Base-by-base conservation (phyloP, 2,888 invertebrate genomes). In the Oegoconia quadripuncta region DNA sequence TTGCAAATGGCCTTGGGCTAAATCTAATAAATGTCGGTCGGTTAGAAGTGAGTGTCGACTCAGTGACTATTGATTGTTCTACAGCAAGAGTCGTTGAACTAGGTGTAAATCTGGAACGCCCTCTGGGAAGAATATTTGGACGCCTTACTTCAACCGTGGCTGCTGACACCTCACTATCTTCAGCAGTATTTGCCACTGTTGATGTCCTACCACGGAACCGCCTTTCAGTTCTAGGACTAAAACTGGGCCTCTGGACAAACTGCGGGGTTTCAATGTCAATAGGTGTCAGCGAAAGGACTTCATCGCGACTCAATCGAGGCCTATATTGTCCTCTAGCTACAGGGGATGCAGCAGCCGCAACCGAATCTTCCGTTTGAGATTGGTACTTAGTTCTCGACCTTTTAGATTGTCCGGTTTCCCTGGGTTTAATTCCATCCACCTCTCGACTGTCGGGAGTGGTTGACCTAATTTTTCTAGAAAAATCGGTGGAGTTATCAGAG, bases 271-370 rank as follows among this genome's bases (percentile, higher is more conserved):
- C 73, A 8, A 69, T 46, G 50, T 91, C 90, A 14, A 84, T 69
- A 1, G 90, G 87, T 1, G 89, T 89, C 30, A 90, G 63, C 2
- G 90, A 89, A 30, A 89, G 74, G 11, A 89, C 55, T 61, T 90
- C 90, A 42, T 89, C 86, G n/a, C 52, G 74, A 42, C 44, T 71
- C n/a, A 77, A 37, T 45, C 61, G 64, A 11, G 82, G 73, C 46
- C 73, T 73, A 31, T 70, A 74, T 22, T 75, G 71, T 9, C 83
- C 83, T 51, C 76, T 68, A 8, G 73, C 57, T 1, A 82, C 57
- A 7, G 66, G 68, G n/a, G 78, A 67, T 1, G 83, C 82, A 7
- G 80, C 83, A 16, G 82, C 81, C 5, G 79, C 63, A 13, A 80
- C 52, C 1, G 84, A 80, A 48, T 86, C 86, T 8, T 75, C 79